phyloP scores from a whole-genome alignment of 2,113 vertebrate species.

The Bagarius yarrelli region DNA sequence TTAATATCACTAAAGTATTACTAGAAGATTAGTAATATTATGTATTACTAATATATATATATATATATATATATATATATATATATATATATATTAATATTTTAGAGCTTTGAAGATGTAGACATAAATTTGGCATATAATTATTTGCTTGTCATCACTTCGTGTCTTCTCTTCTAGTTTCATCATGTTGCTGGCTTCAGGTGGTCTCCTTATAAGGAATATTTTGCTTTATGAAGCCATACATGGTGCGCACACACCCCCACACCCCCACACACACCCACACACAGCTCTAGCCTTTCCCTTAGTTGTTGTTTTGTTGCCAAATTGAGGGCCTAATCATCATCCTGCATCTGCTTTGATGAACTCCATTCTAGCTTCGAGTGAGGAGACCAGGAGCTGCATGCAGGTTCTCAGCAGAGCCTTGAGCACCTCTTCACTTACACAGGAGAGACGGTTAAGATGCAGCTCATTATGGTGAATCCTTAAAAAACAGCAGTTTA shows the following conservation, averaged over 20 bases:
- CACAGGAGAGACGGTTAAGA: slow-evolving; percentile 27
- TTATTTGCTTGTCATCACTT: too few relatives aligned
- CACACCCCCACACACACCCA: not conserved
- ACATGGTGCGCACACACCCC: not conserved
- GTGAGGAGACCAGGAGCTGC: slow-evolving; percentile 43
- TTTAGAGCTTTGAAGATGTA: too few relatives aligned
- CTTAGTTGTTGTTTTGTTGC: slow-evolving; percentile 45
- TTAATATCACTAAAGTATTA: too few relatives aligned
- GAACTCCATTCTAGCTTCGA: slow-evolving; percentile 46
- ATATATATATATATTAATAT: too few relatives aligned
- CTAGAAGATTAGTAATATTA: too few relatives aligned
- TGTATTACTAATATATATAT: too few relatives aligned
- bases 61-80: too few relatives aligned
- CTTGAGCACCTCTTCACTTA: slow-evolving; percentile 39
- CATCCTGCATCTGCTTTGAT: slow-evolving; percentile 56
- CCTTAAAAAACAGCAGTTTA: not conserved
- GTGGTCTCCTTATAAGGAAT: slow-evolving; percentile 11
- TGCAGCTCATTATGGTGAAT: slow-evolving; percentile 50
- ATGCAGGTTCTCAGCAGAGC: slow-evolving; percentile 50
- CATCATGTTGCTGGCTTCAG: not conserved
- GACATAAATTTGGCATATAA: too few relatives aligned
- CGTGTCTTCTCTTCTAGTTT: not conserved
- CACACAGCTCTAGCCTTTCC: not conserved
- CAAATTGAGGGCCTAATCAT: slow-evolving; percentile 47
- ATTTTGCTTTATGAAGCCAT: not conserved